Base-by-base conservation (phyloP, 2,888 invertebrate genomes). In the Lagria hirta region DNA sequence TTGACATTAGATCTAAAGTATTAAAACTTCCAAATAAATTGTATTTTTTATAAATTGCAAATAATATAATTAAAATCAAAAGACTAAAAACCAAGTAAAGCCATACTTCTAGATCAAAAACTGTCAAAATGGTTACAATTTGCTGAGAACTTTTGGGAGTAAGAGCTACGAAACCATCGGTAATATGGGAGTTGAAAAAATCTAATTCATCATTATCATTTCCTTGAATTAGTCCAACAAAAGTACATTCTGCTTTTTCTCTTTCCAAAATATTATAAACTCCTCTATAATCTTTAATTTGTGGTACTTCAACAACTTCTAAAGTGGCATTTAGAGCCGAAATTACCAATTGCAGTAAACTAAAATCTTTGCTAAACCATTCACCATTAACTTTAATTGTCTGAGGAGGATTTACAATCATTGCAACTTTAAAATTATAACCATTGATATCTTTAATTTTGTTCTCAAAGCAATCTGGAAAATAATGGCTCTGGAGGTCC, bases 291-390 rank as follows among this genome's bases (percentile, higher is more conserved):
- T 33, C 22, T 4, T n/a, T 4, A 1, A 3, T 5, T 5, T 5
- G 5, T 4, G 21, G 21, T 10, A 14, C 23, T 14, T 33, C 33
- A 6, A 33, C 23, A 6, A 33, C 16, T 3, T 22, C 15, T 4
- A 33, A 11, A n/a, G 22, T 33, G 7, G 33, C 33, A 11, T 33
- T 33, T 2, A 33, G 4, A 1, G 33, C 33, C 12, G 16, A 33
- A 33, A 33, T 23, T 3, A 33, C 15, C 14, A 33, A 5, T n/a
- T 33, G 4, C 5, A 33, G 15, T 5, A 33, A 13, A 1, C 12
- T 12, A 12, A 23, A 33, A 14, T 33, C 33, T n/a, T 8, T 22
- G 1, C 27, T 23, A 6, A 2, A n/a, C n/a, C n/a, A n/a, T n/a
- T n/a, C n/a, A n/a, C n/a, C n/a, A n/a, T n/a, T n/a, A n/a, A n/a